These are phyloP conservation scores for Rhadina sibilatrix DNA, from an alignment of 2,113 vertebrate species.

Conservation along the genomic window DNA sequence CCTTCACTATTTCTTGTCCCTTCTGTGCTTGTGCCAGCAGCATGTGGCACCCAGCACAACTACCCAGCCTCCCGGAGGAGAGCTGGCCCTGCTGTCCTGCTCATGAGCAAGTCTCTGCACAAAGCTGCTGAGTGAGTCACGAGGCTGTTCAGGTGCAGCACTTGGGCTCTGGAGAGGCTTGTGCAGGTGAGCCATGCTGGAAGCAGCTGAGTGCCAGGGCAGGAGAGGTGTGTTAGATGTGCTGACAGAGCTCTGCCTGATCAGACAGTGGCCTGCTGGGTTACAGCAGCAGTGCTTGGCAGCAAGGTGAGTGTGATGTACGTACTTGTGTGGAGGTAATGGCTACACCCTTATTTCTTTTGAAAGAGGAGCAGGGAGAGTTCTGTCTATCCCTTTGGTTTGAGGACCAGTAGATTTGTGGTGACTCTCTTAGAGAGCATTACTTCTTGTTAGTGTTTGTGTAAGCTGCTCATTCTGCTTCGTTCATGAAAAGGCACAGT, in stretches of 20 bases:
- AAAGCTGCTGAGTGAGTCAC: not conserved
- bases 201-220: not conserved
- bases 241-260: not conserved
- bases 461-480: not conserved
- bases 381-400: not conserved
- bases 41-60: not conserved
- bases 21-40: not conserved
- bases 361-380: not conserved
- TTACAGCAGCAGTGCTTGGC: not conserved
- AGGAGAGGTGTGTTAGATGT: not conserved
- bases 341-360: not conserved
- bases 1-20: not conserved
- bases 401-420: not conserved
- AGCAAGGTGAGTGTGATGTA: accelerated
- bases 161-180: not conserved
- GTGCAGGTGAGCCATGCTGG: not conserved
- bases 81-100: not conserved
- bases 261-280: not conserved
- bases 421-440: not conserved
- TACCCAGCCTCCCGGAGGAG: accelerated
- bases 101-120: accelerated
- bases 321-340: accelerated
- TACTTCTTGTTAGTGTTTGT: not conserved
- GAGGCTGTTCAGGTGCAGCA: not conserved
- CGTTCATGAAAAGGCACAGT: not conserved